A percentile compares a stretch with the other conserved stretches of the same genome.
These are phyloP conservation scores for Loriculus beryllinus DNA, from an alignment of 2,797 vertebrate genomes.

Conservation along the genomic window DNA sequence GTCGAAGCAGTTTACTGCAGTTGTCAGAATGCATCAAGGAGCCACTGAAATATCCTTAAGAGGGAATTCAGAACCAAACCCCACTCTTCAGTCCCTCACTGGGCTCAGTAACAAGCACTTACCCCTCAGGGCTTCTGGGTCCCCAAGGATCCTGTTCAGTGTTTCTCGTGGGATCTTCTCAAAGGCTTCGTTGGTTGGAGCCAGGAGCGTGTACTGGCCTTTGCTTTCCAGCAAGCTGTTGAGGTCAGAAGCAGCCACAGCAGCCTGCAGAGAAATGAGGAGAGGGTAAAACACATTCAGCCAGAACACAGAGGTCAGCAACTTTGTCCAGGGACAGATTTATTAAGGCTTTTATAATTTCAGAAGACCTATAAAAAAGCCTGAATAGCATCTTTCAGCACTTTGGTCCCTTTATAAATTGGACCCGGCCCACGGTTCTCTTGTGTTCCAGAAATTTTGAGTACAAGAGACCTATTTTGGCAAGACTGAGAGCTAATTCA, in stretches of 20 bases:
- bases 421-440: background rate
- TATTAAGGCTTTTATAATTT: conserved; percentile 19
- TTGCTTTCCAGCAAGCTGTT: conserved; percentile 83
- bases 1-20: background rate
- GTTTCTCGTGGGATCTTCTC: conserved; percentile 89
- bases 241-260: conserved; percentile 89
- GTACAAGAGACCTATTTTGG: conserved; percentile 11
- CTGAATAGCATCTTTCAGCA: conserved; percentile 45
- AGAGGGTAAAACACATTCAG: background rate
- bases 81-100: background rate
- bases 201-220: conserved; percentile 90
- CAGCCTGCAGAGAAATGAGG: conserved; percentile 75
- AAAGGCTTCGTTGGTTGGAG: conserved; percentile 95
- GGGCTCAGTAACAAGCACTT: background rate
- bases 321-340: background rate
- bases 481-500: background rate
- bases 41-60: background rate
- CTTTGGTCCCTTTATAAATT: background rate
- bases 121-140: conserved; percentile 93
- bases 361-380: background rate
- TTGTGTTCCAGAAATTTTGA: conserved; percentile 8
- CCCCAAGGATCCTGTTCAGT: conserved; percentile 89
- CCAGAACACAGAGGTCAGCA: background rate
- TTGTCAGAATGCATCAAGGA: background rate
- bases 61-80: background rate